Evolutionary conservation across 2,797 vertebrate species (phyloP), one percentile per base, ranked within the genome.

Genomic region (Centropyge bicolor): DNA sequence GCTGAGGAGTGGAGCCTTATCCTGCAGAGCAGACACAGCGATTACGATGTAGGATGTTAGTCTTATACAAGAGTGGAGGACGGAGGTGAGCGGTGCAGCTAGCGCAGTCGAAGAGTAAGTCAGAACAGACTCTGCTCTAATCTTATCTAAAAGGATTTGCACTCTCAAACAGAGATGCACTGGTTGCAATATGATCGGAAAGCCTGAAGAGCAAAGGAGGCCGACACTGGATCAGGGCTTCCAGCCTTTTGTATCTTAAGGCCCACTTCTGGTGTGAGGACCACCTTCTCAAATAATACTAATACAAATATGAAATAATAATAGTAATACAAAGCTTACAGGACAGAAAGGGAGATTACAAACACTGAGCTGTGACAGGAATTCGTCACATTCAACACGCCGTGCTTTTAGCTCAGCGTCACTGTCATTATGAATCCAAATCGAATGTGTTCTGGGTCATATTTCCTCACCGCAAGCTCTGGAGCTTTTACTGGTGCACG

Each of bases 31-130:
- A 67, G 77, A 69, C 71, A 20, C 22, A 12, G 35, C 20, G 74
- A 89, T 81, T 81, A 80, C 35, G 13, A 66, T 9, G 52, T 14
- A 6, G 66, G 68, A 64, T 60, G 66, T 70, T 79, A 13, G 41
- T 70, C 60, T 63, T 20, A 55, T 64, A 41, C 40, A 31, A 24
- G 67, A 31, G 19, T 41, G 63, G 43, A 72, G 54, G 46, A 77
- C 56, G 54, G 78, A 71, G 43, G 46, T 46, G 61, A 66, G 76
- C 4, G 0, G 54, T 17, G 73, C 24, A 24, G 22, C 49, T 7
- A 4, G 17, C 16, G 17, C 31, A 45, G 51, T n/a, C 20, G 24
- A 54, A 70, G 56, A 57, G 4, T 38, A 61, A 69, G 38, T 65
- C 72, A 24, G 64, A 12, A 51, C 62, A 40, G 43, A 49, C 22